Conservation (phyloP, 1,140 invertebrate genomes). For the Latrodectus geometricus region DNA sequence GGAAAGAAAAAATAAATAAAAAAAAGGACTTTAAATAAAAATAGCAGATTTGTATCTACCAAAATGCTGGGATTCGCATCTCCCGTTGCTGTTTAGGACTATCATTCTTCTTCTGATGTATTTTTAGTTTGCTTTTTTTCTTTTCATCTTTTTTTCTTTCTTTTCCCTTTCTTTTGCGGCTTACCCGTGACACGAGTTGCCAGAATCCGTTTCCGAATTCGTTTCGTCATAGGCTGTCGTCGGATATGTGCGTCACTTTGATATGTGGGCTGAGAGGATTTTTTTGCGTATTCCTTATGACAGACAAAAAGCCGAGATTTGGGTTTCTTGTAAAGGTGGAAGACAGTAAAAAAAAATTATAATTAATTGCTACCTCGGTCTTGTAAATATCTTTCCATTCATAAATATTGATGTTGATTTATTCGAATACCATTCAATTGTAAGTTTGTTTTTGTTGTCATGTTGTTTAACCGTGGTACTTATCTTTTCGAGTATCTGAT, state of each 20-base stretch:
- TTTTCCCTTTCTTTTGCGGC: not conserved
- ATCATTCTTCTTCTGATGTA: not conserved
- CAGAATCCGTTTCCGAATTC: conserved; percentile 60
- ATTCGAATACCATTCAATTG: no score
- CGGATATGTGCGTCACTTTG: conserved; percentile 31
- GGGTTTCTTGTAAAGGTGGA: no score
- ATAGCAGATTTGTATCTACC: conserved; percentile 58
- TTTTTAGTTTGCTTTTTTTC: not conserved
- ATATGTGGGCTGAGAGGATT: not conserved
- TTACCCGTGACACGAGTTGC: conserved; percentile 52
- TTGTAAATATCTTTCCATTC: no score
- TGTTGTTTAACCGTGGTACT: no score
- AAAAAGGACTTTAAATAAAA: conserved; percentile 32
- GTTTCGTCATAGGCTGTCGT: conserved; percentile 59
- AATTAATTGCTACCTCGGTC: no score
- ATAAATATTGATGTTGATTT: no score
- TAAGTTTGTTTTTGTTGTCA: no score
- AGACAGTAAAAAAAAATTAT: no score
- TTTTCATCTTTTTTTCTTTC: not conserved
- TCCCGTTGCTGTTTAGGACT: not conserved
- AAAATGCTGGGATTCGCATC: not conserved
- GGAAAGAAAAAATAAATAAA: no score
- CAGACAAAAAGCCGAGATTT: no score
- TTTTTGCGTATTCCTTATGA: no score
- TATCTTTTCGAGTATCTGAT: no score